Evolutionary conservation across 2,888 invertebrate genomes (phyloP).

Genomic region (Leptogaster cylindrica): DNA sequence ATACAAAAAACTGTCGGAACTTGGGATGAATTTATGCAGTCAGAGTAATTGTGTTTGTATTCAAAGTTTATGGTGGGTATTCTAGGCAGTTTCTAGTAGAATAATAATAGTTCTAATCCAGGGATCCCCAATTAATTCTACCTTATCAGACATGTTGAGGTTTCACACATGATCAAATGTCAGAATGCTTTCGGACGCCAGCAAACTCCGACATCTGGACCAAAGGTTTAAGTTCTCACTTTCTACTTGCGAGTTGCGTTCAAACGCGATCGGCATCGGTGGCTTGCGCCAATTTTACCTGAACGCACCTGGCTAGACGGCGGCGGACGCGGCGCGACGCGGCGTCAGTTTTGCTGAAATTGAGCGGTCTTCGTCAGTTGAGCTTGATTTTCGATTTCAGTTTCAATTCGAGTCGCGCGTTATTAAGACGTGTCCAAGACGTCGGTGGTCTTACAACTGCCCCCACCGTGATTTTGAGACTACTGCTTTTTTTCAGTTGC

Average conservation of each 20-base stretch:
- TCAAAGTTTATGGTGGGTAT: no score
- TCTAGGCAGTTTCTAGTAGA: no score
- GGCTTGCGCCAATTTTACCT: conserved; percentile 6
- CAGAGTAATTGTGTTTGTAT: no score
- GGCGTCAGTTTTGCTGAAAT: conserved; percentile 1
- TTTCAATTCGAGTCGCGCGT: conserved; percentile 19
- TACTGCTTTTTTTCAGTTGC: not conserved
- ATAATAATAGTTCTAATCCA: no score
- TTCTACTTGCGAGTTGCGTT: not conserved
- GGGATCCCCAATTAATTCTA: no score
- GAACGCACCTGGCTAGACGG: not conserved
- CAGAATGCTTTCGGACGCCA: no score
- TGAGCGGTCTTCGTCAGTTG: not conserved
- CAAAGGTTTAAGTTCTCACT: no score
- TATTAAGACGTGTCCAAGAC: not conserved
- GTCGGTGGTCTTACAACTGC: not conserved
- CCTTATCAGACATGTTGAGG: no score
- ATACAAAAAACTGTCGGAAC: no score
- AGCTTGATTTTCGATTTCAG: conserved; percentile 22
- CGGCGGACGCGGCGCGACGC: not conserved
- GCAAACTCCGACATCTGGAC: no score
- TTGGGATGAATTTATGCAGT: no score
- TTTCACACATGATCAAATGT: no score
- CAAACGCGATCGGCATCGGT: not conserved
- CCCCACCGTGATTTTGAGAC: not conserved